Percentiles rank a stretch among this genome's conserved stretches.
Evolutionary conservation across 2,113 vertebrate genomes (phyloP).

Genomic region (Lepidothrix coronata): DNA sequence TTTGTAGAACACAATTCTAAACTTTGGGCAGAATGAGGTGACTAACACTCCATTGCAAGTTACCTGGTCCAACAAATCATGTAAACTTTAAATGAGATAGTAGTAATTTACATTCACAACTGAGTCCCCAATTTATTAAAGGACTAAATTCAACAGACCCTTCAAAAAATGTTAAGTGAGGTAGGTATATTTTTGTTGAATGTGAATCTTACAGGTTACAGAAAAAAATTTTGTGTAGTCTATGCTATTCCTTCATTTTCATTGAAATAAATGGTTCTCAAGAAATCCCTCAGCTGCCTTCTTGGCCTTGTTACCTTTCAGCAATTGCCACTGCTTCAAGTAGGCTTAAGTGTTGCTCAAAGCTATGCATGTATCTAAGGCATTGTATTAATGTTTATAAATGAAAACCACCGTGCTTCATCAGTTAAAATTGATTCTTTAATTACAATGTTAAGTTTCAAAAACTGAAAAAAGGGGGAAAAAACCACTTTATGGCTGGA

Average conservation of each 20-base stretch:
- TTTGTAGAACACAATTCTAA: not conserved
- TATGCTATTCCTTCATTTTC: not conserved
- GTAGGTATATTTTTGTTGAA: not conserved
- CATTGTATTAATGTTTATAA: not conserved
- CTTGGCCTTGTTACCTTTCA: not conserved
- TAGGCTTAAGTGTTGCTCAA: not conserved
- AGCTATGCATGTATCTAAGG: not conserved
- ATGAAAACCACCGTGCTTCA: not conserved
- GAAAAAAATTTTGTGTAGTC: rapidly evolving
- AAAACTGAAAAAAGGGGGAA: not conserved
- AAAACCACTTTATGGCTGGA: not conserved
- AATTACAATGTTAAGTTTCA: not conserved
- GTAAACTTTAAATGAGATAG: not conserved
- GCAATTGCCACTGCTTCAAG: not conserved
- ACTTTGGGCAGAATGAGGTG: not conserved
- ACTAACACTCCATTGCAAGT: not conserved
- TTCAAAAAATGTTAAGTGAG: not conserved
- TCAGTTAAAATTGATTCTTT: not conserved
- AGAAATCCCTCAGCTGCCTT: not conserved
- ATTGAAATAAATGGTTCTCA: not conserved
- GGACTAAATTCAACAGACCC: not conserved
- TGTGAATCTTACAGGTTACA: not conserved
- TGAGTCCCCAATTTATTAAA: not conserved
- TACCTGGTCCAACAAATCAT: not conserved
- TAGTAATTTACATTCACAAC: not conserved